Evolutionary conservation across 2,113 vertebrate species (phyloP).

Genomic region (Aspiorhynchus laticeps): DNA sequence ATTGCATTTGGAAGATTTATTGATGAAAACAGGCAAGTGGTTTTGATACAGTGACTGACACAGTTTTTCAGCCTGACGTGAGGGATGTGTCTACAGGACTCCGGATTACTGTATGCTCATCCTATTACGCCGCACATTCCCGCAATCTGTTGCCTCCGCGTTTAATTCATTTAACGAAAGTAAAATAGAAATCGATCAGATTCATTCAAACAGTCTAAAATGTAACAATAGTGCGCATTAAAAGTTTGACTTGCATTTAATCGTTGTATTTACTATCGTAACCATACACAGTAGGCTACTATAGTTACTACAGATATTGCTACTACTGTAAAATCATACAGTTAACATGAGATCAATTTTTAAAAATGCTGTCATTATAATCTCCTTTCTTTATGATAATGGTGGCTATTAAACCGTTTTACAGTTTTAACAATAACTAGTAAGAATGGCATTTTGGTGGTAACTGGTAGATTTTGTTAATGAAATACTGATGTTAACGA

Average conservation of each 20-base stretch:
- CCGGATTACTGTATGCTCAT: slow-evolving; percentile 55
- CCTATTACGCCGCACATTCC: slow-evolving; percentile 53
- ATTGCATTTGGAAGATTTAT: slow-evolving; percentile 7
- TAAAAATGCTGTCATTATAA: not conserved
- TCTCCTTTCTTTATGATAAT: not conserved
- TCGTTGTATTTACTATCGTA: not conserved
- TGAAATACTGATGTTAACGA: not conserved
- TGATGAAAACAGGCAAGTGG: not conserved
- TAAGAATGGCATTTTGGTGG: not conserved
- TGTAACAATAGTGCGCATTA: not conserved
- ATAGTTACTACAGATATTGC: not conserved
- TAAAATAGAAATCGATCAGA: slow-evolving; percentile 32
- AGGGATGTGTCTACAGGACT: slow-evolving; percentile 17
- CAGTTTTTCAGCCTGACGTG: slow-evolving; percentile 1
- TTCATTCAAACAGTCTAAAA: not conserved
- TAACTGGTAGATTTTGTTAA: not conserved
- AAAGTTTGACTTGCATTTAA: slow-evolving; percentile 7
- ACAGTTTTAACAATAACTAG: not conserved
- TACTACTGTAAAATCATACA: not conserved
- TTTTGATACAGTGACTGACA: slow-evolving; percentile 1
- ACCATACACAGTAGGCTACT: not conserved
- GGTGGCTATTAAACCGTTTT: not conserved
- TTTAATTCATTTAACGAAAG: slow-evolving; percentile 42
- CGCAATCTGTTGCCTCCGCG: slow-evolving; percentile 58
- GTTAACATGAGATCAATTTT: not conserved